These are phyloP conservation scores for Ceratitis capitata DNA, from an alignment of 1,140 invertebrate species.

Conservation along the genomic window DNA sequence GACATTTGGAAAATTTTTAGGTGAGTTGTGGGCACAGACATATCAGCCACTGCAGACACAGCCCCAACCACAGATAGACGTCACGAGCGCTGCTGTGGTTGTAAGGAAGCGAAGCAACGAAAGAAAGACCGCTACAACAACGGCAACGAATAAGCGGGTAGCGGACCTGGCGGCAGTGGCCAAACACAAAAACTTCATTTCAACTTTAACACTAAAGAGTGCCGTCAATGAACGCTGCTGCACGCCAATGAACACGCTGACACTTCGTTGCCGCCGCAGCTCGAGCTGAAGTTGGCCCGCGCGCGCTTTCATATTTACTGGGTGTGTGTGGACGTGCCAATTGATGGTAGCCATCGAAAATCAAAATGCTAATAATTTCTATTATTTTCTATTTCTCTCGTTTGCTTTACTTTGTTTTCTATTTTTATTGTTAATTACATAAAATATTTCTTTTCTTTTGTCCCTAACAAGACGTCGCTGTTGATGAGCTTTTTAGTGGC, in stretches of 20 bases:
- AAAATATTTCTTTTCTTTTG: too few relatives aligned
- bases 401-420: not conserved
- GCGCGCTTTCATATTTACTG: not conserved
- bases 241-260: not conserved
- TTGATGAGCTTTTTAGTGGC: too few relatives aligned
- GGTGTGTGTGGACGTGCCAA: not conserved
- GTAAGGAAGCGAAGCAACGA: not conserved
- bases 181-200: constrained; percentile 23
- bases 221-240: constrained; percentile 3
- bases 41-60: too few relatives aligned
- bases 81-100: not conserved
- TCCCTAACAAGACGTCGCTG: too few relatives aligned
- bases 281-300: not conserved
- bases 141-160: not conserved
- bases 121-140: not conserved
- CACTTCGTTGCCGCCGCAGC: not conserved
- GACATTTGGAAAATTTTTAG: constrained; percentile 22
- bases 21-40: not conserved
- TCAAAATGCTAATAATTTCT: not conserved
- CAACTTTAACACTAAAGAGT: constrained; percentile 31
- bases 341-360: not conserved
- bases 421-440: not conserved
- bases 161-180: not conserved
- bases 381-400: not conserved
- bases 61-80: not conserved